Evolutionary conservation across 2,797 vertebrate species (phyloP).

Genomic region (Parauchenoglanis ngamensis): DNA sequence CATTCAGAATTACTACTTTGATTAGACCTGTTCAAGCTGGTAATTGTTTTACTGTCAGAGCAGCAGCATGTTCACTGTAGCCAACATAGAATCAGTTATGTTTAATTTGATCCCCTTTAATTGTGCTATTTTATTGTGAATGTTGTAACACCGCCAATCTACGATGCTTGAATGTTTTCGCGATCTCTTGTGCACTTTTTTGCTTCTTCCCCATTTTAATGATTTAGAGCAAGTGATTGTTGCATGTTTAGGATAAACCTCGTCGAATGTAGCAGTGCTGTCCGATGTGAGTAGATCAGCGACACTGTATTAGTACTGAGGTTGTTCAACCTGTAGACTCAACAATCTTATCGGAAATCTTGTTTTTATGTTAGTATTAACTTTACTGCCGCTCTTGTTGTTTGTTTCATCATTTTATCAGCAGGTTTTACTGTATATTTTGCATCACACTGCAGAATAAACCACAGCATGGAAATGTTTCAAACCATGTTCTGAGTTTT

Average conservation of each 20-base stretch:
- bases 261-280: slow-evolving; percentile 13
- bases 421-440: not conserved
- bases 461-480: not conserved
- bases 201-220: not conserved
- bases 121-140: not conserved
- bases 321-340: not conserved
- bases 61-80: slow-evolving; percentile 7
- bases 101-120: not conserved
- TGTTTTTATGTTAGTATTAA: not conserved
- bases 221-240: not conserved
- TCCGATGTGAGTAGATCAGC: slow-evolving; percentile 26
- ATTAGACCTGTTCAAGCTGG: slow-evolving; percentile 37
- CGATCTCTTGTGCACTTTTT: not conserved
- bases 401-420: not conserved
- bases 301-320: not conserved
- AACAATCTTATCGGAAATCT: not conserved
- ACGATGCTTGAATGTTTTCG: not conserved
- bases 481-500: not conserved
- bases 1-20: slow-evolving; percentile 65
- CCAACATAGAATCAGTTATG: not conserved
- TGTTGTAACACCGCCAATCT: not conserved
- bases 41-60: not conserved
- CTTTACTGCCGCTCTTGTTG: not conserved
- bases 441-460: slow-evolving; percentile 12
- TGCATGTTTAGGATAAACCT: slow-evolving; percentile 13